Evolutionary conservation across 2,797 vertebrate genomes (phyloP).

Genomic region (Sebastes alutus): DNA sequence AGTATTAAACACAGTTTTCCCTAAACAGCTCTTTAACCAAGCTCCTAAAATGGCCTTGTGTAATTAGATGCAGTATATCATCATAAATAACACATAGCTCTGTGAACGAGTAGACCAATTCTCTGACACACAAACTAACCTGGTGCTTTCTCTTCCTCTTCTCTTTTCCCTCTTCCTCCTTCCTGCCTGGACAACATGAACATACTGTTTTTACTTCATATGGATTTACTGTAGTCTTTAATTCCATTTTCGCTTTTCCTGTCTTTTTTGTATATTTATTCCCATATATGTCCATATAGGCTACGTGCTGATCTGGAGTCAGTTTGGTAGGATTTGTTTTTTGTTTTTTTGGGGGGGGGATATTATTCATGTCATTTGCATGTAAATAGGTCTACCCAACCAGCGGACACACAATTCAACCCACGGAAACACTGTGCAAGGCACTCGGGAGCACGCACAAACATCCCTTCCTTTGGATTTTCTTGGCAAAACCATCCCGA

Average conservation of each 20-base stretch:
- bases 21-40: no score
- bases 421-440: not conserved
- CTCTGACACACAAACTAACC: no score
- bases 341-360: no score
- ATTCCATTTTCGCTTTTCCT: not conserved
- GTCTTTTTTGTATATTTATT: not conserved
- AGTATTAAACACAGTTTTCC: not conserved
- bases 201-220: no score
- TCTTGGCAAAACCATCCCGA: not conserved
- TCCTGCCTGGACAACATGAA: no score
- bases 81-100: no score
- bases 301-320: no score
- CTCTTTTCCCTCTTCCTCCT: not conserved
- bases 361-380: not conserved
- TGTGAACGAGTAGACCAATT: no score
- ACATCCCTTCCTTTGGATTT: not conserved
- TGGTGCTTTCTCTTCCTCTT: not conserved
- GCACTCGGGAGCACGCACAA: not conserved
- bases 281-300: not conserved
- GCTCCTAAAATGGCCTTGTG: no score
- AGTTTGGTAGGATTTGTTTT: no score
- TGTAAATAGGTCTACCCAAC: not conserved
- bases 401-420: not conserved
- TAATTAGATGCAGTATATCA: no score
- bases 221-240: not conserved